A percentile compares a stretch with the other conserved stretches of the same genome.
Evolutionary conservation across 2,113 vertebrate species (phyloP).

Genomic region (Isichthys henryi): DNA sequence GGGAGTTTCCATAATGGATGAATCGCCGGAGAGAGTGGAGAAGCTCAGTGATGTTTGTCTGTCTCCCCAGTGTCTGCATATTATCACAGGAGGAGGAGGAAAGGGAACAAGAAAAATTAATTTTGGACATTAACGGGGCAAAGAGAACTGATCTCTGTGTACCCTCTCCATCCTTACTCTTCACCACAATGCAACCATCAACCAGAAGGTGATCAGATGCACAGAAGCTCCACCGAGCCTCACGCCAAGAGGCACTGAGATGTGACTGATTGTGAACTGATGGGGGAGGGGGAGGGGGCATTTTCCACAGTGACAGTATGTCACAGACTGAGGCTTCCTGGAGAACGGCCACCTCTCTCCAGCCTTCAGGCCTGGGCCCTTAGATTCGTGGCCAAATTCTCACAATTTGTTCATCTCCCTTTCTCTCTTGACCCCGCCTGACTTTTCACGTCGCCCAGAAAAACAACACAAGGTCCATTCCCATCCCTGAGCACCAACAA

Average conservation of each 20-base stretch:
- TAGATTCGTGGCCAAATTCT: background rate
- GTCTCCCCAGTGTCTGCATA: background rate
- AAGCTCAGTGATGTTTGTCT: background rate
- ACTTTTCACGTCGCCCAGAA: background rate
- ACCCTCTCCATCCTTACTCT: background rate
- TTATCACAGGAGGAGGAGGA: background rate
- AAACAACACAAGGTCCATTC: too few relatives aligned
- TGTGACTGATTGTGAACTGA: background rate
- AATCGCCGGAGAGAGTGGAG: background rate
- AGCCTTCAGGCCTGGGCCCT: background rate
- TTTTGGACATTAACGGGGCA: background rate
- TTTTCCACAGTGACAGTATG: slow-evolving; percentile 9
- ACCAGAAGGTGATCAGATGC: background rate
- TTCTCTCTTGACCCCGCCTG: background rate
- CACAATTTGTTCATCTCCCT: background rate
- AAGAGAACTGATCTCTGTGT: background rate
- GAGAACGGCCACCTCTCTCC: background rate
- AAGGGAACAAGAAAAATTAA: background rate
- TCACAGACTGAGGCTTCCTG: background rate
- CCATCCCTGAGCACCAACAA: background rate
- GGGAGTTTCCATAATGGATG: background rate
- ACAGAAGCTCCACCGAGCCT: background rate
- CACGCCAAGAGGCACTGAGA: background rate
- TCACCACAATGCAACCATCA: background rate
- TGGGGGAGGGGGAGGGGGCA: background rate